Evolutionary conservation across 2,888 invertebrate genomes (phyloP), one percentile per base, ranked within the genome.

Genomic region (Drosophila siamana): DNA sequence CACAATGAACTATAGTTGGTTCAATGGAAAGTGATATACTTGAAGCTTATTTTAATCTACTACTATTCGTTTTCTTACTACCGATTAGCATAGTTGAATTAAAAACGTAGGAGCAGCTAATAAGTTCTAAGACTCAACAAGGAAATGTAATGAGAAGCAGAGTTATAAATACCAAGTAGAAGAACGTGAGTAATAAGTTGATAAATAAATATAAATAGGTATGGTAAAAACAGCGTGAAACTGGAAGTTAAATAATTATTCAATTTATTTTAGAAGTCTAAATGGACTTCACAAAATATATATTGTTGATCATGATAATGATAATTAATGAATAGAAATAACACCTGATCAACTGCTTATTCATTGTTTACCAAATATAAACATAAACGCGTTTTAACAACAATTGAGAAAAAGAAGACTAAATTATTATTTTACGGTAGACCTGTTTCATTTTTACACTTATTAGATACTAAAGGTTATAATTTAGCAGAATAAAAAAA

Each of bases 301-400:
- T 0, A 30, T 38, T 61, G 24, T 38, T 33, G 46, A 47, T 73
- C 7, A 36, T 46, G 9, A 19, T 28, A 41, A 30, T 40, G 55
- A 48, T 60, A n/a, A n/a, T n/a, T n/a, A n/a, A n/a, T n/a, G 26
- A 16, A 36, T 44, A n/a, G 44, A 15, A 7, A 52, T 61, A 62
- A 76, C 74, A 83, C 68, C 77, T 81, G 80, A 83, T 74, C 41
- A 74, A 48, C 30, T 38, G 59, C 44, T 57, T 80, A 52, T 66
- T 64, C 54, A 40, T 80, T 80, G 68, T 81, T 86, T 77, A 83
- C 69, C 74, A 80, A 86, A 84, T 57, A 86, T 64, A 40, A 70
- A 80, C 78, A 86, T 62, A 55, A 62, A 55, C 74, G 87, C 81
- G 77, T 52, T 67, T 61, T 76, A 59, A 74, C 24, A 5, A 5